Evolutionary conservation across 2,113 vertebrate genomes (phyloP), one percentile per base, ranked within the genome.

Genomic region (Lepisosteus osseus): DNA sequence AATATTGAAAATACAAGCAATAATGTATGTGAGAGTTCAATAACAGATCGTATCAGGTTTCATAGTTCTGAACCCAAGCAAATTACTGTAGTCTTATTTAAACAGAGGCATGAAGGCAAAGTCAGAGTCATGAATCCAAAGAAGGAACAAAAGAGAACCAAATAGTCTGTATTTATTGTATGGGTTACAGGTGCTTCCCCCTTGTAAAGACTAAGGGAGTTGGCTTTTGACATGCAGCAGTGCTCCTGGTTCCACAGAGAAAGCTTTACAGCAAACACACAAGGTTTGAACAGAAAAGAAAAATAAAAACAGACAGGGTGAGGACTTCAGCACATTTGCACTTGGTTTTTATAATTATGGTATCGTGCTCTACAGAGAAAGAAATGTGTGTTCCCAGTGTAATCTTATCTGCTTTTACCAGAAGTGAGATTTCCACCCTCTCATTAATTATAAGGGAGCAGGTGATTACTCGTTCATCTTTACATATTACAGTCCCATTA

Each of bases 401-500:
- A 82, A 78, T 81, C 69, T 83, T 42, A 72, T 83, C 84, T 81
- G 76, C 17, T 44, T 81, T 70, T 68, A 72, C 69, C 67, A 73
- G 47, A 76, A 78, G 71, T 73, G 29, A 64, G 13, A 54, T 14
- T 79, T 78, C 62, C 55, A 74, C 3, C 65, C 65, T 77, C 71
- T 42, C 54, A 78, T 80, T 82, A 82, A 81, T 83, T 78, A 78
- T 74, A 47, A 43, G 17, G 51, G 70, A 85, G 74, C 79, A 88
- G 77, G 78, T 86, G 87, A 75, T 71, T 65, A 77, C 74, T 75
- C 75, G 74, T 73, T 86, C 76, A 80, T 83, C 83, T 79, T 80
- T 75, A 56, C 80, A 65, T 82, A 71, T 78, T 69, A 61, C 72
- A 74, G 78, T 56, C 74, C 79, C 76, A 85, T 79, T 78, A 43